Base-by-base conservation (phyloP, 1,140 invertebrate genomes). In the Bombus pascuorum region DNA sequence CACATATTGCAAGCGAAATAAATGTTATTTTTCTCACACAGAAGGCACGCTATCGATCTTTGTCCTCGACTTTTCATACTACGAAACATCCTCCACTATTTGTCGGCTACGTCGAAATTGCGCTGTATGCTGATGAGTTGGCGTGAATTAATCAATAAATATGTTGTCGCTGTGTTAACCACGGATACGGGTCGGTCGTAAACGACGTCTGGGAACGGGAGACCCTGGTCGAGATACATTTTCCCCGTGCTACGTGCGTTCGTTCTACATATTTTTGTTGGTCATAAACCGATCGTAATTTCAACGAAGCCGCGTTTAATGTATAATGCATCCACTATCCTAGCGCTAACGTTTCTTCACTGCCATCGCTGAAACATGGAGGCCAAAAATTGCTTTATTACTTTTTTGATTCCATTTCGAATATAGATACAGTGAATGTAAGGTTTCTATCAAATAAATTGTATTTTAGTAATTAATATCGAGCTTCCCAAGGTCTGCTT, bases 131-230 rank as follows among this genome's bases (percentile, higher is more conserved):
- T 62, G 85, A 88, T 86, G 87, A 89, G 83, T 80, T 34, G 15
- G 34, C 86, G 77, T 80, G 86, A 87, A 92, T 93, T 93, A 94
- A 94, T 94, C 93, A 92, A 94, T 94, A 94, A 93, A 93, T 89
- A 91, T 91, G 74, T 88, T 83, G 88, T 81, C 85, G 74, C 78
- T 86, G 88, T 91, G 89, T 94, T 93, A 94, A 94, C 91, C 86
- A 88, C 82, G 89, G 81, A 91, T 89, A 90, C 84, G 59, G 72
- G 74, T 83, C 65, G 90, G 57, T 91, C 91, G 87, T 93, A 92
- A 94, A 93, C 86, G 89, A 81, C 83, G 93, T 93, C 92, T 93
- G 92, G 85, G 66, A 91, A 89, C 89, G 87, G n/a, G 88, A 92
- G 92, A 93, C 92, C 87, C 83, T 42, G 13, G 65, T 81, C 76